phyloP scores from a whole-genome alignment of 2,113 vertebrate species.

The Rhinogobius similis region DNA sequence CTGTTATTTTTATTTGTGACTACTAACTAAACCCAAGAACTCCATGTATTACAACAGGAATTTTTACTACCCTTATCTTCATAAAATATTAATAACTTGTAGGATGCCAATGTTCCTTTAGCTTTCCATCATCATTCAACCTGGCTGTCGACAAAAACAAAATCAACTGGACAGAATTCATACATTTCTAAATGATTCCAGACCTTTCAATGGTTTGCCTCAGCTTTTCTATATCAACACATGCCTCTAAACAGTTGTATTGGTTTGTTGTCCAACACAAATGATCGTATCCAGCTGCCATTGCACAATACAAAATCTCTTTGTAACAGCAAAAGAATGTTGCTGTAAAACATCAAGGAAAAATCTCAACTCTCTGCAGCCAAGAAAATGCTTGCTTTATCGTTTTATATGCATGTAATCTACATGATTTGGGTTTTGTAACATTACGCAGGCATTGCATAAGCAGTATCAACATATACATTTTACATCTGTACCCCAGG shows the following conservation, averaged over 20 bases:
- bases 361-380: neutral
- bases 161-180: too few species aligned
- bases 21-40: too few species aligned
- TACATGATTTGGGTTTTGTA: neutral
- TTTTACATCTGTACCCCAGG: neutral
- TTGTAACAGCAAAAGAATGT: constrained; percentile 4
- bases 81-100: too few species aligned
- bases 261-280: neutral
- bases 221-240: neutral
- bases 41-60: too few species aligned
- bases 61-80: too few species aligned
- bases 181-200: neutral
- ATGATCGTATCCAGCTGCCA: neutral
- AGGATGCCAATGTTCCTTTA: too few species aligned
- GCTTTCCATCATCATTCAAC: too few species aligned
- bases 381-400: constrained; percentile 7
- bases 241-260: neutral
- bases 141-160: too few species aligned
- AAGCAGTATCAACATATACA: too few species aligned
- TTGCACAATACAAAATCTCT: neutral
- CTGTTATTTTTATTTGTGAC: too few species aligned
- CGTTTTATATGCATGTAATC: neutral
- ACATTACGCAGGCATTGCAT: neutral
- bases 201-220: neutral
- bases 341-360: neutral